A percentile compares a stretch with the other conserved stretches of the same genome.
phyloP scores from a whole-genome alignment of 2,113 vertebrate genomes.

The Lagopus leucura region DNA sequence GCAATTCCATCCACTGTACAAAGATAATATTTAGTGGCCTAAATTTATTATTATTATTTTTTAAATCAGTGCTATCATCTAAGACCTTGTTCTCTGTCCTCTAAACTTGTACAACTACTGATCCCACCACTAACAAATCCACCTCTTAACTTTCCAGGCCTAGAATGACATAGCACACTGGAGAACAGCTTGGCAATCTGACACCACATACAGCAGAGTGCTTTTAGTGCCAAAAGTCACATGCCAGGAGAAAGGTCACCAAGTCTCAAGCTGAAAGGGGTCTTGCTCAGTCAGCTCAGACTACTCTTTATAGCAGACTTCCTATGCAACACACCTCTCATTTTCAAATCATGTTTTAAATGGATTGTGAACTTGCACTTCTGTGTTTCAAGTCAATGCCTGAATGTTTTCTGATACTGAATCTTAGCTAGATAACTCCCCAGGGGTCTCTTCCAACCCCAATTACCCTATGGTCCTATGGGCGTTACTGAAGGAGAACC shows the following conservation, averaged over 20 bases:
- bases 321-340: neutral
- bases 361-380: neutral
- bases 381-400: neutral
- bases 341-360: neutral
- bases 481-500: neutral
- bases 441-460: neutral
- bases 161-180: neutral
- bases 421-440: neutral
- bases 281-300: neutral
- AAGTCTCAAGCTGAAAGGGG: neutral
- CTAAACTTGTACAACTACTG: neutral
- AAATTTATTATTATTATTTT: neutral
- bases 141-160: neutral
- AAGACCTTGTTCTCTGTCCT: neutral
- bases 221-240: neutral
- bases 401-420: neutral
- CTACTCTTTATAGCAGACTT: neutral
- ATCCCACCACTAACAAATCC: neutral
- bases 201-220: neutral
- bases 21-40: neutral
- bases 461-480: neutral
- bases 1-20: neutral
- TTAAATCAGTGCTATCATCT: neutral
- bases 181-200: neutral
- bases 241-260: neutral